Evolutionary conservation across 2,797 vertebrate genomes (phyloP), one percentile per base, ranked within the genome.

Genomic region (Tinamus major): DNA sequence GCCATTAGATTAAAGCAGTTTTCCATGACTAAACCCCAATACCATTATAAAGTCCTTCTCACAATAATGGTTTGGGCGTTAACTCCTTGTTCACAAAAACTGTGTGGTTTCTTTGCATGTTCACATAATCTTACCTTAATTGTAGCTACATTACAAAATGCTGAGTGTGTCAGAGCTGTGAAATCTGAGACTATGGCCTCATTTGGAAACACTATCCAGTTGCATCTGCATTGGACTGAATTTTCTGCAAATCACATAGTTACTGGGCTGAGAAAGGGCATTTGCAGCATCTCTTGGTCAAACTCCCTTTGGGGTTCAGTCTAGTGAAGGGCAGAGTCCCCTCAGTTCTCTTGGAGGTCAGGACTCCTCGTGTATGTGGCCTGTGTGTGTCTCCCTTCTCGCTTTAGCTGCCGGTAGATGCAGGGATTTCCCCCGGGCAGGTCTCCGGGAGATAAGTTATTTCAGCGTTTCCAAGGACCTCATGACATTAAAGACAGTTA

Each of bases 41-140:
- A 58, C 58, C 12, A 13, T 93, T 65, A 83, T 82, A 68, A 75
- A 90, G 89, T 37, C 68, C 16, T 92, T 92, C 93, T 92, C 41
- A 63, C 75, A 86, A 18, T 76, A 86, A 90, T 17, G 75, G 83
- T 42, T 82, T 42, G 48, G 78, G 76, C 4, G 27, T 87, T 84
- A 89, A 79, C 9, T 10, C 74, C 89, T 81, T 58, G 79, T 84
- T 89, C 82, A 27, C 89, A 70, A 33, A 48, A 77, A 35, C 89
- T 53, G 10, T 78, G 75, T 74, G 51, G 67, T 90, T 95, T 81
- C 82, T 90, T 81, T 89, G 85, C 92, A 77, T 74, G 21, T 89
- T 80, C 76, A 83, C 58, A 31, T 90, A n/a, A 89, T 46, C 41
- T 90, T 83, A 33, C 31, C 94, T 93, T 84, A 88, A 70, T 81